Conservation (phyloP, 1,140 invertebrate genomes). For the Anastatus disparis region DNA sequence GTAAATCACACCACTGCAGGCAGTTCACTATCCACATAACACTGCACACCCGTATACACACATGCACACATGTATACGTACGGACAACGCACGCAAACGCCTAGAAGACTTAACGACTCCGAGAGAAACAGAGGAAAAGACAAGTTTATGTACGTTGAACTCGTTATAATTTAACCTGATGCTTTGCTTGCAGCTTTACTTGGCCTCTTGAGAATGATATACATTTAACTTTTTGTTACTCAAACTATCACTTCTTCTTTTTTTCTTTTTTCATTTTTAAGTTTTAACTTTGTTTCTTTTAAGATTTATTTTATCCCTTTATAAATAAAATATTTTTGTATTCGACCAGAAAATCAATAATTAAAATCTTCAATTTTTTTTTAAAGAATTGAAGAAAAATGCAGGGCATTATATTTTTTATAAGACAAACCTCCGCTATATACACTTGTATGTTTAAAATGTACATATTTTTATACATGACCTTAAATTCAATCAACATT, state of each 20-base stretch:
- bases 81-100: not conserved
- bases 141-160: not conserved
- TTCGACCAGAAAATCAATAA: too few species aligned
- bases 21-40: not conserved
- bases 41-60: not conserved
- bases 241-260: not conserved
- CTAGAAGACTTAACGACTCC: not conserved
- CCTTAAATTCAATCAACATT: too few species aligned
- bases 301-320: too few species aligned
- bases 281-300: not conserved
- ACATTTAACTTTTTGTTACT: not conserved
- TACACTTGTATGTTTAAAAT: too few species aligned
- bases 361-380: too few species aligned
- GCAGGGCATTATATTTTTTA: too few species aligned
- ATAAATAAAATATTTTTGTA: too few species aligned
- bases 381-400: too few species aligned
- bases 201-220: not conserved
- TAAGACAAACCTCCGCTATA: too few species aligned
- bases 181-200: not conserved
- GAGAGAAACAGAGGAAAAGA: not conserved
- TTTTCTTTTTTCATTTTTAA: not conserved
- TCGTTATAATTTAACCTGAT: not conserved
- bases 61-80: not conserved
- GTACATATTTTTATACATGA: too few species aligned
- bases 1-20: constrained; percentile 5